phyloP scores from a whole-genome alignment of 1,140 invertebrate species.

The Luehdorfia chinensis region DNA sequence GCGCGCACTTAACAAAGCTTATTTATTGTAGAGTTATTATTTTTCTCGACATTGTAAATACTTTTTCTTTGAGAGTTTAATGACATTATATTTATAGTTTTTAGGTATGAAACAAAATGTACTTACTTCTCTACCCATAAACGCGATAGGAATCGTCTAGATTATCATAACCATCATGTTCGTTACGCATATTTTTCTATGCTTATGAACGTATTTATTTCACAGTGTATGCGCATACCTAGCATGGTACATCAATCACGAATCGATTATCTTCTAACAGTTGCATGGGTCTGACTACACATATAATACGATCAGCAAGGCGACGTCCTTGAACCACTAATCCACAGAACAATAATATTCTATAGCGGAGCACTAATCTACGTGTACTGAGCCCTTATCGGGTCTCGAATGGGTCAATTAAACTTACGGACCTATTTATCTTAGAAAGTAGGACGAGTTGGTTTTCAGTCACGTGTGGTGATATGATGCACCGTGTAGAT shows the following conservation, averaged over 20 bases:
- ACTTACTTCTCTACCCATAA: background rate
- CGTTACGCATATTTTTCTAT: background rate
- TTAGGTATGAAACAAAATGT: background rate
- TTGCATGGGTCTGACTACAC: background rate
- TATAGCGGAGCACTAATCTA: too few species aligned
- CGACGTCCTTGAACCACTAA: slow-evolving; percentile 43
- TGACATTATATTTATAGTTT: slow-evolving; percentile 7
- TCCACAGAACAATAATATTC: too few species aligned
- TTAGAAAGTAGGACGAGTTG: slow-evolving; percentile 34
- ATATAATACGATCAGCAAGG: slow-evolving; percentile 10
- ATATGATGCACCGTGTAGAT: slow-evolving; percentile 22
- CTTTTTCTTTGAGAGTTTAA: slow-evolving; percentile 6
- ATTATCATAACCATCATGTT: background rate
- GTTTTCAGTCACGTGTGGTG: slow-evolving; percentile 30
- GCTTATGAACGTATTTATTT: background rate
- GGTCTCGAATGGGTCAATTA: slow-evolving; percentile 37
- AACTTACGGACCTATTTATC: slow-evolving; percentile 14
- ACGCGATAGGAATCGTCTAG: background rate
- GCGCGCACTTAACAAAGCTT: slow-evolving; percentile 4
- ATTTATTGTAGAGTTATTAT: slow-evolving; percentile 9
- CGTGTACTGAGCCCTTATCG: slow-evolving; percentile 32
- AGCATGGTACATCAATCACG: background rate
- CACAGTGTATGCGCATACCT: background rate
- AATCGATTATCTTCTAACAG: slow-evolving; percentile 5
- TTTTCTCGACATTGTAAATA: slow-evolving; percentile 3